phyloP scores from a whole-genome alignment of 35 echinoderm and acorn worm species.

The Ptychodera flava region DNA sequence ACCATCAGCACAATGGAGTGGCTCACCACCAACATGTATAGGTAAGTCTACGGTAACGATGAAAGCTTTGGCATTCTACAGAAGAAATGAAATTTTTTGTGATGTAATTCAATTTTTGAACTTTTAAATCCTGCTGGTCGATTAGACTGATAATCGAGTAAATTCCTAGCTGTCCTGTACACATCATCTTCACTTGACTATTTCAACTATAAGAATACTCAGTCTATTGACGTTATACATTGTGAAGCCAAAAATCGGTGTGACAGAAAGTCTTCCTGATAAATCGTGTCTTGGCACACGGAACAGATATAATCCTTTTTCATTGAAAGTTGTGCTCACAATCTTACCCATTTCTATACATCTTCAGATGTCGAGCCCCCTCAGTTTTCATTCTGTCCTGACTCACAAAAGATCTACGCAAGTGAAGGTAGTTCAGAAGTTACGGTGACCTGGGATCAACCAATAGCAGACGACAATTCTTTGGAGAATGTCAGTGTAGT shows the following conservation, averaged over 20 bases:
- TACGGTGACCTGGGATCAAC: background rate
- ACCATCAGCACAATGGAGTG: background rate
- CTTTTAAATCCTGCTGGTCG: no score
- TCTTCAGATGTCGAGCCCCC: background rate
- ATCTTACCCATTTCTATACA: background rate
- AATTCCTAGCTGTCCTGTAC: background rate
- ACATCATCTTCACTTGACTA: background rate
- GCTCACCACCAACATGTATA: background rate
- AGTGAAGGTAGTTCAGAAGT: background rate
- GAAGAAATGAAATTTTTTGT: no score
- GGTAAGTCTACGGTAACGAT: background rate
- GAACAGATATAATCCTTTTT: no score
- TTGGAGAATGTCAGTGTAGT: background rate
- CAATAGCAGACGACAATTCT: background rate
- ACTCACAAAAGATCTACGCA: background rate
- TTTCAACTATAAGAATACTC: background rate
- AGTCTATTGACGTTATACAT: background rate
- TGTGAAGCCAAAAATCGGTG: background rate
- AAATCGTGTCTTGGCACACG: background rate
- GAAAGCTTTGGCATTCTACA: no score
- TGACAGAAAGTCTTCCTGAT: background rate
- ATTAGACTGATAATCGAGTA: no score
- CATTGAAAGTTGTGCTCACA: background rate
- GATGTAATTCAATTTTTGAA: no score
- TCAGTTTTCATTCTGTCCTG: background rate